Evolutionary conservation across 2,888 invertebrate species (phyloP).

Genomic region (Sarcophaga rosellei): DNA sequence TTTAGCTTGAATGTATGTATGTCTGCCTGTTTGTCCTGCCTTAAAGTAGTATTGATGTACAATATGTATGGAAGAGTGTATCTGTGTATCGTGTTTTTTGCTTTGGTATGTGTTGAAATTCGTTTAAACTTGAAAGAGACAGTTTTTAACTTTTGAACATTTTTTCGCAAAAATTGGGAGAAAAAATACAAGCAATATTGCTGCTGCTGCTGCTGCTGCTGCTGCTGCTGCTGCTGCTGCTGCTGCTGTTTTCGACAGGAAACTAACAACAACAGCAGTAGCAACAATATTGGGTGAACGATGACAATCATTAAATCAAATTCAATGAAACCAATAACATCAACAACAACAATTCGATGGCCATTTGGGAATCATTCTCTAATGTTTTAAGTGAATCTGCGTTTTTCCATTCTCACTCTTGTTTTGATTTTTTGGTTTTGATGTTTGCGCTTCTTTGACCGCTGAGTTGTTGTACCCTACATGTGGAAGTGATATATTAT

Average conservation of each 20-base stretch:
- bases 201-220: not conserved
- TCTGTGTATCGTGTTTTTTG: not conserved
- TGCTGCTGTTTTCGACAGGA: conserved; percentile 20
- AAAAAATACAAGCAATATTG: conserved; percentile 16
- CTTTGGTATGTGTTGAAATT: not conserved
- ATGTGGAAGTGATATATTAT: too few relatives aligned
- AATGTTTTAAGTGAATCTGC: not conserved
- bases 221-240: not conserved
- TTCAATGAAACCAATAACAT: conserved; percentile 5
- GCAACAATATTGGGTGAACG: not conserved
- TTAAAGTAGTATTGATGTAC: not conserved
- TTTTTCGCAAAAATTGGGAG: not conserved
- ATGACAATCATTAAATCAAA: conserved; percentile 18
- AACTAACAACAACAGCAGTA: conserved; percentile 8
- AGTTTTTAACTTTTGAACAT: conserved; percentile 22
- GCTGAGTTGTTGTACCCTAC: too few relatives aligned
- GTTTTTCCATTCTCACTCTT: not conserved
- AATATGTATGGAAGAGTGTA: not conserved
- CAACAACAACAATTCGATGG: not conserved
- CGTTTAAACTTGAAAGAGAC: conserved; percentile 26
- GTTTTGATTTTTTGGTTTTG: not conserved
- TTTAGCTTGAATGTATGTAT: not conserved
- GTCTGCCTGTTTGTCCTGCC: not conserved
- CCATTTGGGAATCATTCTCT: not conserved
- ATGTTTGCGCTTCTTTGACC: not conserved